Conservation (phyloP, 2,113 vertebrate species). For the Tinamus guttatus region DNA sequence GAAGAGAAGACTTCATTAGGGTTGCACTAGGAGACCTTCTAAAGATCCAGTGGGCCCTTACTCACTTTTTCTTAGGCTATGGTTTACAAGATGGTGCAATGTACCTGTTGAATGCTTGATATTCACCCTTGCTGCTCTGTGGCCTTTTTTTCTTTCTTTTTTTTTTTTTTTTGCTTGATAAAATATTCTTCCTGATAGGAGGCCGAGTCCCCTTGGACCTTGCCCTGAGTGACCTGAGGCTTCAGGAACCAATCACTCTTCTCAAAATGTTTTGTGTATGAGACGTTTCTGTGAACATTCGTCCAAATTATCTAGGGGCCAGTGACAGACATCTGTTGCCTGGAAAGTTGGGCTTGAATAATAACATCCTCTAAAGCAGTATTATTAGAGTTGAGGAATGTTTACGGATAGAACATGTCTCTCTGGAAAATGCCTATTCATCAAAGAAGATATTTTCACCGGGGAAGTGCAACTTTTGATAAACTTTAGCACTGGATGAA, state of each 20-base stretch:
- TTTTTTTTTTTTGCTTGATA: neutral
- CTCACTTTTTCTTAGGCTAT: neutral
- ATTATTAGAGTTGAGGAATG: neutral
- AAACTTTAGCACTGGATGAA: neutral
- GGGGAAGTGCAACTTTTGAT: constrained; percentile 17
- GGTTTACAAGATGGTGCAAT: neutral
- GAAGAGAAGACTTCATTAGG: neutral
- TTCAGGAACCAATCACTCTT: neutral
- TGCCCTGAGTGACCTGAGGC: neutral
- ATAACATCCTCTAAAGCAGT: constrained; percentile 21
- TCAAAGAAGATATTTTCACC: neutral
- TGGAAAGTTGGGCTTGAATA: neutral
- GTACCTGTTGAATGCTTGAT: accelerated
- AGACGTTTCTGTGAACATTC: neutral
- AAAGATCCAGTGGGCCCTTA: neutral
- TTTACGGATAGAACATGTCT: neutral
- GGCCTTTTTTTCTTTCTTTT: too few species aligned
- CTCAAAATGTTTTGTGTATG: neutral
- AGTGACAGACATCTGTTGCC: constrained; percentile 15
- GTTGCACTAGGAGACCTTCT: neutral
- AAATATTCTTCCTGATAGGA: neutral
- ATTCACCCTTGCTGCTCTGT: neutral
- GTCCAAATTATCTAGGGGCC: neutral
- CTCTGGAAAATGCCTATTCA: neutral
- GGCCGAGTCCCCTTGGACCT: neutral